These are phyloP conservation scores for Malthinus flaveolus DNA, from an alignment of 2,888 invertebrate genomes.

Conservation along the genomic window DNA sequence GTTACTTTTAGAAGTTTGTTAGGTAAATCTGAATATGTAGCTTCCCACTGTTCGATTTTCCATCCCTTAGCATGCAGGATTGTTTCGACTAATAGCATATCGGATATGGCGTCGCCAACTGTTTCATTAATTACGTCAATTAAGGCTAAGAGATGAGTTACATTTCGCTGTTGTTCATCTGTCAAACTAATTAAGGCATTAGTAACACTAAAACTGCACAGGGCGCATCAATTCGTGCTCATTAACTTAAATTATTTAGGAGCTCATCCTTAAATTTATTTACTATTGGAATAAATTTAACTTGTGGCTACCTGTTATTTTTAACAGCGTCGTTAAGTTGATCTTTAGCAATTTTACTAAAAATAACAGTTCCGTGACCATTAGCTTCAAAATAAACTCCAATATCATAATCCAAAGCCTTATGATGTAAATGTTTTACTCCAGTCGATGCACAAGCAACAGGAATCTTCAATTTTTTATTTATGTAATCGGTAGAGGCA, in stretches of 20 bases:
- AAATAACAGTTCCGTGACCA: constrained; percentile 95
- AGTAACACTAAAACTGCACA: background rate
- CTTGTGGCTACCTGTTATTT: constrained; percentile 50
- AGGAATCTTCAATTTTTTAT: constrained; percentile 79
- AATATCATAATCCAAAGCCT: constrained; percentile 87
- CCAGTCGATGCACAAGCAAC: constrained; percentile 93
- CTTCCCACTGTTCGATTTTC: constrained; percentile 78
- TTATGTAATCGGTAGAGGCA: constrained; percentile 90
- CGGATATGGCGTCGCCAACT: constrained; percentile 97
- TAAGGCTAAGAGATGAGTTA: constrained; percentile 66
- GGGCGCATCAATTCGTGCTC: no score
- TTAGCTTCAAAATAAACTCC: constrained; percentile 99
- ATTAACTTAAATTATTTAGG: background rate
- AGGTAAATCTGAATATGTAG: constrained; percentile 82
- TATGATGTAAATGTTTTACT: constrained; percentile 94
- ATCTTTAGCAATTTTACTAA: constrained; percentile 70
- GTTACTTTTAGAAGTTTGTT: constrained; percentile 86
- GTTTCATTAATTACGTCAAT: constrained; percentile 91
- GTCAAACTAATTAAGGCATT: constrained; percentile 25
- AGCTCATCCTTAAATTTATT: no score
- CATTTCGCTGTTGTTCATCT: constrained; percentile 58
- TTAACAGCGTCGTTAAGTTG: constrained; percentile 57
- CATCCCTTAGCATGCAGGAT: constrained; percentile 83
- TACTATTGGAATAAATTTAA: no score
- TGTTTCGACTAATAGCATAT: constrained; percentile 91